Base-by-base conservation (phyloP, 2,888 invertebrate species). In the Catocala sponsa region DNA sequence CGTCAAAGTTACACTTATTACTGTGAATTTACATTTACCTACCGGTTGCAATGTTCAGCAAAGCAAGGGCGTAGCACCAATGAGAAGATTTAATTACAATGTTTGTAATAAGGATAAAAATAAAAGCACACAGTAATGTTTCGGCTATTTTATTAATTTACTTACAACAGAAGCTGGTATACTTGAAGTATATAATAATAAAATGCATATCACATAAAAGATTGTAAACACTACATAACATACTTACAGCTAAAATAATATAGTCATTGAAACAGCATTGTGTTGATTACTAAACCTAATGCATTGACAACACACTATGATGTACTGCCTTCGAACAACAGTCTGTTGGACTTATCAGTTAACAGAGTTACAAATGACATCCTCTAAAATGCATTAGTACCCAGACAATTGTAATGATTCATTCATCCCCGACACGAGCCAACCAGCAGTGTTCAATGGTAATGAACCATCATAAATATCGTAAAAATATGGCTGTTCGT, bases 161-260 rank as follows among this genome's bases (percentile, higher is more conserved):
- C 91, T 94, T 93, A 94, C 92, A 94, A 93, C 92, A 93, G 91
- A 92, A 94, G 94, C 92, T 90, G 92, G 90, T 93, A 94, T 94
- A 94, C 94, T 94, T 94, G 92, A 82, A 94, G 94, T 94, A 94
- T 91, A 89, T 90, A 87, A 90, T 91, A 91, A 90, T 92, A 92
- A 92, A 94, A 94, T 92, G 94, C 94, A 89, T 94, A 94, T 94
- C 94, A 94, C 94, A 94, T 93, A 93, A 90, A 91, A 92, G 91
- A 84, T 91, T 88, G 89, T 93, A 93, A 92, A 93, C 90, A 94
- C 94, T 93, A 94, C 88, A 92, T 93, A 94, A 94, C 94, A 91
- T 93, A 90, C 88, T 90, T 92, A 92, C 80, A 85, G 82, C 91
- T 93, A 92, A 85, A 86, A 85, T 87, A 86, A 88, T 89, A 88